These are phyloP conservation scores for Caradrina clavipalpis DNA, from an alignment of 2,888 invertebrate genomes.

Conservation along the genomic window DNA sequence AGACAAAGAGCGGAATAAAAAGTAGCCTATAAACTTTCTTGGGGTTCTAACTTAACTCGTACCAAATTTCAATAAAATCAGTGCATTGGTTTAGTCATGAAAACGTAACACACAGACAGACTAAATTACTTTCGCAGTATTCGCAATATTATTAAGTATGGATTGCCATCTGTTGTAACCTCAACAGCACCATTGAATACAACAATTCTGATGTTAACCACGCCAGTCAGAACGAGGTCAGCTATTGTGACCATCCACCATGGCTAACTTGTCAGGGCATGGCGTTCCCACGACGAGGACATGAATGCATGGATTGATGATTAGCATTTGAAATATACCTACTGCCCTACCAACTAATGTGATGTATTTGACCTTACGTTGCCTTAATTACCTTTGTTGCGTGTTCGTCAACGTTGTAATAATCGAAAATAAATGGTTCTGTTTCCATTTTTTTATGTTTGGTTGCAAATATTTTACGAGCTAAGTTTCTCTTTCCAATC, in stretches of 20 bases:
- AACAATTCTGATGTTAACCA: conserved; percentile 62
- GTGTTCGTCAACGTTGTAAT: conserved; percentile 5
- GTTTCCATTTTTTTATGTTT: conserved; percentile 1
- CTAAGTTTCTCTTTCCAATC: conserved; percentile 1
- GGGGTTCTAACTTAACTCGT: too few relatives aligned
- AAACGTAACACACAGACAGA: too few relatives aligned
- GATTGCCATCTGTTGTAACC: conserved; percentile 38
- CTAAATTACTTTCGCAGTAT: too few relatives aligned
- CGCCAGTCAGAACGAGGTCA: conserved; percentile 71
- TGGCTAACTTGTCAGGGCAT: conserved; percentile 68
- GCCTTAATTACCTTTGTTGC: conserved; percentile 18
- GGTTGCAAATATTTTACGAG: background rate
- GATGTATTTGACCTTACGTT: conserved; percentile 29
- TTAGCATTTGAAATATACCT: conserved; percentile 57
- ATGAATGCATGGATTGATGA: conserved; percentile 54
- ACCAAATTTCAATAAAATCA: too few relatives aligned
- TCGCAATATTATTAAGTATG: too few relatives aligned
- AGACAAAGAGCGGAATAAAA: too few relatives aligned
- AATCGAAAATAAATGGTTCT: conserved; percentile 12
- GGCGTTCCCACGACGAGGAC: conserved; percentile 73
- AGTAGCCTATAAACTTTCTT: too few relatives aligned
- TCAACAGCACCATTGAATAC: conserved; percentile 37
- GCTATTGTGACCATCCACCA: conserved; percentile 71
- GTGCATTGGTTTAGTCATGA: too few relatives aligned
- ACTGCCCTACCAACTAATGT: conserved; percentile 30